Evolutionary conservation across 35 echinoderm and acorn worm species (phyloP), one percentile per base, ranked within the genome.

Genomic region (Lytechinus pictus): DNA sequence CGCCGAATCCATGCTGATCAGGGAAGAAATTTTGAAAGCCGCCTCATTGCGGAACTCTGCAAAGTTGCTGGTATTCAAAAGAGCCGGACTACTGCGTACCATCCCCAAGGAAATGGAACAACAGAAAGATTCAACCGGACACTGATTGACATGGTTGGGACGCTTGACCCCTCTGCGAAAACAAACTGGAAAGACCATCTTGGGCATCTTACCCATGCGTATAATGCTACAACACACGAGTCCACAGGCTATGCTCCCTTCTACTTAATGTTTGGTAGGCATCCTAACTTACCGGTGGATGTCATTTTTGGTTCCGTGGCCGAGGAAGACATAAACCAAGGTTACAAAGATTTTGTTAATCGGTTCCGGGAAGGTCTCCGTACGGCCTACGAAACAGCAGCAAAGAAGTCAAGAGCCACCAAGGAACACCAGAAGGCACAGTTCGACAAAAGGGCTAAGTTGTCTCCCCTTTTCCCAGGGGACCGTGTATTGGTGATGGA

Each of bases 231-330:
- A 6, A 96, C 96, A 54, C 92, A 97, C 56, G 92, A 92, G 51
- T 91, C 97, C 12, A 97, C 97, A 1, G 93, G 95, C 3, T 97
- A 87, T 87, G 86, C 97, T 8, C 97, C 97, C 24, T 94, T 53
- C 54, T 95, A 86, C 52, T 60, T 97, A 8, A 92, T 97, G 91
- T 97, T 94, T 51, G 96, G 96, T 3, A 89, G 96, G 24, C 56
- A 97, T 9, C 89, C 96, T 10, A 91, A 94, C 19, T 28, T 97
- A 28, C 88, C 96, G 6, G 53, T 96, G 8, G 96, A 96, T 87
- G 52, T 96, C 9, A 29, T 94, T 53, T 87, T 96, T n/a, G 95
- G 95, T 10, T 54, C 87, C 27, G n/a, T 21, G 9, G 52, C 52
- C 8, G 51, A 89, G 6, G 51, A 53, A 12, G 5, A 91, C 86